Percentiles rank a stretch among this genome's conserved stretches.
Conservation (phyloP, 2,113 vertebrate species). For the Heterotilapia buettikoferi region DNA sequence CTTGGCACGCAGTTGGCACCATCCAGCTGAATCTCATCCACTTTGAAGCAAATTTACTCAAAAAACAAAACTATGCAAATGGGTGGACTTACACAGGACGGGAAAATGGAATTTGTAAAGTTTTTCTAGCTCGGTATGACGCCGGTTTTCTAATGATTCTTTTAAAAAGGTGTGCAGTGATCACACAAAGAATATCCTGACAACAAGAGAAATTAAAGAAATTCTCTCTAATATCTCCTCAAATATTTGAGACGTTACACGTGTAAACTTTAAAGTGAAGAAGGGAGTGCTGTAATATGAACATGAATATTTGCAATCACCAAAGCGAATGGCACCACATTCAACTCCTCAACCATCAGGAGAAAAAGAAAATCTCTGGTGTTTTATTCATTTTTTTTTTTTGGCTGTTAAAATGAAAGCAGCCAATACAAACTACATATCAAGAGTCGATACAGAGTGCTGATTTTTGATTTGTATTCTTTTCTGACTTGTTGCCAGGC, state of each 20-base stretch:
- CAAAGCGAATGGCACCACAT: background rate
- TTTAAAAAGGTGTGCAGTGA: background rate
- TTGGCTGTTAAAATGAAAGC: background rate
- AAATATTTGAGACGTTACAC: background rate
- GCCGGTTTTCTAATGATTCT: background rate
- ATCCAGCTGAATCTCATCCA: slow-evolving; percentile 20
- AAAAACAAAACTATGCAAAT: slow-evolving; percentile 17
- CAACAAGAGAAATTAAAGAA: background rate
- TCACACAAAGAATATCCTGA: background rate
- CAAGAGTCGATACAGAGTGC: background rate
- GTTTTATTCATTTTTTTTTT: background rate
- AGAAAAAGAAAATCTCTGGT: background rate
- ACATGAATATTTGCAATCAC: background rate
- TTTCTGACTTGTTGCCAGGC: background rate
- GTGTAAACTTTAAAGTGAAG: background rate
- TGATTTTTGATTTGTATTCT: background rate
- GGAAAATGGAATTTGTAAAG: background rate
- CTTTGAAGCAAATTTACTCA: slow-evolving; percentile 1
- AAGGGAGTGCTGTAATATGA: background rate
- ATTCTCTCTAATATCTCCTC: background rate
- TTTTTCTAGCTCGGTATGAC: background rate
- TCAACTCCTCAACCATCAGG: background rate
- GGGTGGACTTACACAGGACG: background rate
- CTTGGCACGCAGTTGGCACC: slow-evolving; percentile 26
- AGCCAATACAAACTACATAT: background rate